Conservation (phyloP, 2,888 invertebrate species). For the Ophonus ardosiacus region DNA sequence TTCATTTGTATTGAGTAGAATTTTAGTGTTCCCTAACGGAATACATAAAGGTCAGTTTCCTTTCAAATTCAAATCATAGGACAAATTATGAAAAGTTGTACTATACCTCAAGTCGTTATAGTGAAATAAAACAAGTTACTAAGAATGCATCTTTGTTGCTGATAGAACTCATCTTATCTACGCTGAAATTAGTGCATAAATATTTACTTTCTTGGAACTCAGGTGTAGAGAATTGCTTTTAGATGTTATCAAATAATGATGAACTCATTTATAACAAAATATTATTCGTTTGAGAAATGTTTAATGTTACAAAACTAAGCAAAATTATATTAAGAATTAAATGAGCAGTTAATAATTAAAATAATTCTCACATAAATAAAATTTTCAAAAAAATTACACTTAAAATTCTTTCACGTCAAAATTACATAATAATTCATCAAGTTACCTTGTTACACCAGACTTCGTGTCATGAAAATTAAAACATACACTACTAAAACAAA, state of each 20-base stretch:
- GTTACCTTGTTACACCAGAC: slow-evolving; percentile 46
- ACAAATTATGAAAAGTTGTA: too few species aligned
- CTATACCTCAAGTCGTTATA: slow-evolving; percentile 29
- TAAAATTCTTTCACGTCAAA: slow-evolving; percentile 33
- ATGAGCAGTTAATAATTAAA: slow-evolving; percentile 2
- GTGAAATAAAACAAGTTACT: not conserved
- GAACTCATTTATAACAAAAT: not conserved
- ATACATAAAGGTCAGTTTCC: too few species aligned
- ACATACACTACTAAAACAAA: slow-evolving; percentile 24
- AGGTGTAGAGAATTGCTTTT: not conserved
- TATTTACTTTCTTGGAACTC: slow-evolving; percentile 5
- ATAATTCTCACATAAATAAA: slow-evolving; percentile 29
- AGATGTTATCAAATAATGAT: not conserved
- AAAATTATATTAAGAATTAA: not conserved
- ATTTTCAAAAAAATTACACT: not conserved
- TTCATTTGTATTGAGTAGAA: too few species aligned
- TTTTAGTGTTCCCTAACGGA: too few species aligned
- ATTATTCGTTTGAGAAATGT: not conserved
- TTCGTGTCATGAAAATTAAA: slow-evolving; percentile 46
- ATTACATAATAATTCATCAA: slow-evolving; percentile 47
- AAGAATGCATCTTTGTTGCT: not conserved
- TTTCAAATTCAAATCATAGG: too few species aligned
- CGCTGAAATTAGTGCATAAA: slow-evolving; percentile 28
- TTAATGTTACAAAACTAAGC: not conserved
- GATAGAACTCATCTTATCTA: slow-evolving; percentile 15